Conservation (phyloP, 2,888 invertebrate species). For the Apantesis nais region DNA sequence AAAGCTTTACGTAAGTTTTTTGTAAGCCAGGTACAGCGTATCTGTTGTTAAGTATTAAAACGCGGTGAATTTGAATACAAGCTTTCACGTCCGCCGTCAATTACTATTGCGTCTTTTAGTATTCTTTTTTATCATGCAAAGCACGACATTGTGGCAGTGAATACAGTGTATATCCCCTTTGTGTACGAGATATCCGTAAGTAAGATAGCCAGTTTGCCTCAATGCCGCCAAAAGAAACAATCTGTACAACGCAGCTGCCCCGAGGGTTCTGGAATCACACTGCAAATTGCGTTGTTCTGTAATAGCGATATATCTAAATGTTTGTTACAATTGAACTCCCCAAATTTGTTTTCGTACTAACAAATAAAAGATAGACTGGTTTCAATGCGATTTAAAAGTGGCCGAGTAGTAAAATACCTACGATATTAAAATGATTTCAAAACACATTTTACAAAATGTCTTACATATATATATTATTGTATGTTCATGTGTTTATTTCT, state of each 20-base stretch:
- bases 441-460: constrained; percentile 42
- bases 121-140: constrained; percentile 37
- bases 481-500: no score
- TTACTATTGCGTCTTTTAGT: constrained; percentile 41
- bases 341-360: constrained; percentile 17
- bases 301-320: constrained; percentile 23
- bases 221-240: constrained; percentile 35
- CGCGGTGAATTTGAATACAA: constrained; percentile 29
- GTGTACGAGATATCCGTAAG: constrained; percentile 27
- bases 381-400: constrained; percentile 2
- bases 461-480: no score
- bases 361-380: constrained; percentile 11
- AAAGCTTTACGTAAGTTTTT: constrained; percentile 16
- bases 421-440: constrained; percentile 29
- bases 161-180: constrained; percentile 29
- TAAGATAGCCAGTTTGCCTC: constrained; percentile 38
- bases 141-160: constrained; percentile 21
- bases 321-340: constrained; percentile 18
- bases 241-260: constrained; percentile 46
- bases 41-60: constrained; percentile 31
- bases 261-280: constrained; percentile 25
- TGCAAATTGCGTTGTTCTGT: constrained; percentile 31
- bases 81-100: constrained; percentile 37
- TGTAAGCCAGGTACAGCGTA: constrained; percentile 26
- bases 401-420: background rate